Evolutionary conservation across 2,888 invertebrate species (phyloP), one percentile per base, ranked within the genome.

Genomic region (Malacosoma neustria): DNA sequence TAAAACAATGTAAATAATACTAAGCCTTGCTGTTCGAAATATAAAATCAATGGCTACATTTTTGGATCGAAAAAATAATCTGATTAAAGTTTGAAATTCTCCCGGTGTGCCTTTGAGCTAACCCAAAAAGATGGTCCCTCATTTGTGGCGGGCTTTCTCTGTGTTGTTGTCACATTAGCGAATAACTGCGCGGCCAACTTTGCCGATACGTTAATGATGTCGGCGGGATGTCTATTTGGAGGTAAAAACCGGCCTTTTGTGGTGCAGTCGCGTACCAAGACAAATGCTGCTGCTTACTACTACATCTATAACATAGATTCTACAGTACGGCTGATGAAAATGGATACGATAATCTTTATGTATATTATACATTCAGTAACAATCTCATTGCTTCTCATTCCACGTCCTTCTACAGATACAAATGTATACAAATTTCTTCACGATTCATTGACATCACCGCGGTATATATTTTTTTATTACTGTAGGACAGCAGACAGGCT

Each of bases 101-200:
- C 46, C 43, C 40, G 36, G 61, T 77, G 64, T 67, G 51, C 37
- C 56, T 38, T 44, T 41, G 45, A 9, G 75, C 58, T 73, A 63
- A 69, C 46, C 71, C 72, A 54, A 77, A 79, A 77, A 75, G 76
- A 77, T 73, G 65, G 70, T 66, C 71, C 66, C 74, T 77, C 75
- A 77, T 81, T 80, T 81, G 79, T 73, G 80, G 79, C 80, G 75
- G 76, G 72, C 62, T 76, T 73, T 69, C 77, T 76, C 79, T 80
- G 64, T 70, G 74, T 76, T 76, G 79, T 81, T 82, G 84, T 85
- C 85, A 82, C 82, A 85, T 85, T 84, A 82, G 79, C 80, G 75
- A 82, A 82, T 85, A 82, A 75, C 81, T 75, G 75, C 60, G 64
- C 65, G 70, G 54, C 69, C 61, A 65, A 64, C 66, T 69, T 68